A percentile compares a stretch with the other conserved stretches of the same genome.
Evolutionary conservation across 2,797 vertebrate genomes (phyloP).

Genomic region (Falco rusticolus): DNA sequence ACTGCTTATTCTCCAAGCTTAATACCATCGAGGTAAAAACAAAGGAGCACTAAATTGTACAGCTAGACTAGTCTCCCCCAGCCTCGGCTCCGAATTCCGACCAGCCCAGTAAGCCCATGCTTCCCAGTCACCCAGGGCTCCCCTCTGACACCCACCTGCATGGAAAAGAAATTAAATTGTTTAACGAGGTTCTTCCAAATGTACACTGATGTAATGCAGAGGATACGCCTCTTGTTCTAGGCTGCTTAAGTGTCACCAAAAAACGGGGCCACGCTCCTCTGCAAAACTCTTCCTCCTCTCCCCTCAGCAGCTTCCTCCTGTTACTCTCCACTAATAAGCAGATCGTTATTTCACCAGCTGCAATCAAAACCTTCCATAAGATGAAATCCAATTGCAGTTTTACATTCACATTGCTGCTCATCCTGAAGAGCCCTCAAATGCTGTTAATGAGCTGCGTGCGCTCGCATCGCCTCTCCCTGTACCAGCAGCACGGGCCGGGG

Average conservation of each 20-base stretch:
- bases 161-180: background rate
- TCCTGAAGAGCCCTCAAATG: background rate
- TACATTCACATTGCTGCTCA: background rate
- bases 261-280: background rate
- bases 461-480: background rate
- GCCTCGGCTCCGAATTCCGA: background rate
- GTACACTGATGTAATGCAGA: background rate
- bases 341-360: background rate
- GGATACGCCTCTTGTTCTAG: background rate
- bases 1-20: constrained; percentile 9
- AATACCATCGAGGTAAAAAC: background rate
- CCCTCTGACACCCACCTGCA: background rate
- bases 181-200: background rate
- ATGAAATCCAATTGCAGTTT: background rate
- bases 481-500: background rate
- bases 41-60: background rate
- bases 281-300: background rate
- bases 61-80: background rate
- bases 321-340: background rate
- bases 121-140: background rate
- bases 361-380: background rate
- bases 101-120: fast-evolving
- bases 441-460: background rate
- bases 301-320: background rate
- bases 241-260: background rate